A percentile compares a stretch with the other conserved stretches of the same genome.
Evolutionary conservation across 53 echinoderm and acorn worm species (phyloP).

Genomic region (Echinometra lucunter): DNA sequence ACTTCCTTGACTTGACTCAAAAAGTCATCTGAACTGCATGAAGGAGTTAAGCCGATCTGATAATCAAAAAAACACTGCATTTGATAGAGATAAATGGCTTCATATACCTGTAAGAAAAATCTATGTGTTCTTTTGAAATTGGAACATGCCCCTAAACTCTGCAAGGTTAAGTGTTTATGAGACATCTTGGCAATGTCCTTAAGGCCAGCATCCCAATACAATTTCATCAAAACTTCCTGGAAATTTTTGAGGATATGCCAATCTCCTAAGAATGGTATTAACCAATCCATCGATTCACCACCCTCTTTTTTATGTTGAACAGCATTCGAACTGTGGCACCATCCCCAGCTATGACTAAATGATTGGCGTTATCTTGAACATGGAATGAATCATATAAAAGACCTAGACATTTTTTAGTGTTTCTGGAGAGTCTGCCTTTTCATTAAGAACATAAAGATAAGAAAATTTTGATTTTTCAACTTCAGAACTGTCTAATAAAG

Average conservation of each 20-base stretch:
- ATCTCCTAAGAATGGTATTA: conserved; percentile 81
- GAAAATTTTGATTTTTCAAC: conserved; percentile 56
- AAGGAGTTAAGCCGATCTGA: not conserved
- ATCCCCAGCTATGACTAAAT: conserved; percentile 56
- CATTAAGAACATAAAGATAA: conserved; percentile 17
- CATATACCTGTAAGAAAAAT: conserved; percentile 75
- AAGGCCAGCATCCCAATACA: conserved; percentile 64
- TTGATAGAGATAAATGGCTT: conserved; percentile 70
- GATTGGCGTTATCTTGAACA: conserved; percentile 33
- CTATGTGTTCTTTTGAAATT: conserved; percentile 75
- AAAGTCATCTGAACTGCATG: conserved; percentile 34
- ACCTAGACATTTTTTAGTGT: conserved; percentile 16
- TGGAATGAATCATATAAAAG: conserved; percentile 52
- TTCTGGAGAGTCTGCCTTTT: conserved; percentile 56
- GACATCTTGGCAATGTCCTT: conserved; percentile 59
- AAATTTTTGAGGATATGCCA: conserved; percentile 84
- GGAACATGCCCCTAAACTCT: conserved; percentile 64
- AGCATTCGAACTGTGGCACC: conserved; percentile 55
- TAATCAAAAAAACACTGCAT: conserved; percentile 71
- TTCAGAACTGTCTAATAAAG: conserved; percentile 31
- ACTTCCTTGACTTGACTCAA: conserved; percentile 24
- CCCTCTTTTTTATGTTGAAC: conserved; percentile 33
- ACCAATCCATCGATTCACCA: conserved; percentile 67
- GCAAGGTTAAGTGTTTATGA: conserved; percentile 67
- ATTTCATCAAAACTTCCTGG: conserved; percentile 74